phyloP scores from a whole-genome alignment of 2,888 invertebrate species.

The Hyles lineata region DNA sequence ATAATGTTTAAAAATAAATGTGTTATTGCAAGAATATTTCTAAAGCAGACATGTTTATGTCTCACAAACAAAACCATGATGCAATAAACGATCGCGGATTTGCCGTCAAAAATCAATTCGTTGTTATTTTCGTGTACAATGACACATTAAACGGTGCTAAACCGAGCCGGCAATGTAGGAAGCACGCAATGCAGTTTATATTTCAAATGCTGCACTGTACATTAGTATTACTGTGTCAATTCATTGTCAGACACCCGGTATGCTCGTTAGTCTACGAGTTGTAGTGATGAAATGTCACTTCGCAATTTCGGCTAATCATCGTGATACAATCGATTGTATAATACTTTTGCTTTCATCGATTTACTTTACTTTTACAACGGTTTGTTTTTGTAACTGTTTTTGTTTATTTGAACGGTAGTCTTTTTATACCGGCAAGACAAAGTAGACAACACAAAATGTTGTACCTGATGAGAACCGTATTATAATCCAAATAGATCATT shows the following conservation, averaged over 20 bases:
- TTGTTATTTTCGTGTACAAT: not conserved
- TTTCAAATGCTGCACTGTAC: not conserved
- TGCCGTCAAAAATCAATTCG: constrained; percentile 15
- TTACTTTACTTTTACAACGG: constrained; percentile 35
- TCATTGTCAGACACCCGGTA: constrained; percentile 10
- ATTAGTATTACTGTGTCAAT: constrained; percentile 16
- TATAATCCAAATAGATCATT: too few relatives aligned
- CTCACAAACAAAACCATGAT: not conserved
- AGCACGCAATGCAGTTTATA: constrained; percentile 50
- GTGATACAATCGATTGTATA: constrained; percentile 38
- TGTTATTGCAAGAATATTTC: not conserved
- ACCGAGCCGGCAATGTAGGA: constrained; percentile 7
- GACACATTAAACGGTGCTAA: not conserved
- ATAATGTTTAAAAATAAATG: constrained; percentile 9
- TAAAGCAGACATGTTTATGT: constrained; percentile 9
- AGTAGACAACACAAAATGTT: too few relatives aligned
- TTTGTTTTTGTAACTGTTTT: not conserved
- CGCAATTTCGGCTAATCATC: constrained; percentile 46
- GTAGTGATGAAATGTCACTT: constrained; percentile 37
- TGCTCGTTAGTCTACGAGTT: constrained; percentile 30
- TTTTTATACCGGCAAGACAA: not conserved
- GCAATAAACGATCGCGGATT: constrained; percentile 3
- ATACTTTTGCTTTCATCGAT: constrained; percentile 36
- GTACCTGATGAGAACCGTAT: too few relatives aligned
- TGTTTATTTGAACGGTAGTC: not conserved